Percentiles rank a stretch among this genome's conserved stretches.
Evolutionary conservation across 2,888 invertebrate genomes (phyloP).

Genomic region (Lasioglossum calceatum): DNA sequence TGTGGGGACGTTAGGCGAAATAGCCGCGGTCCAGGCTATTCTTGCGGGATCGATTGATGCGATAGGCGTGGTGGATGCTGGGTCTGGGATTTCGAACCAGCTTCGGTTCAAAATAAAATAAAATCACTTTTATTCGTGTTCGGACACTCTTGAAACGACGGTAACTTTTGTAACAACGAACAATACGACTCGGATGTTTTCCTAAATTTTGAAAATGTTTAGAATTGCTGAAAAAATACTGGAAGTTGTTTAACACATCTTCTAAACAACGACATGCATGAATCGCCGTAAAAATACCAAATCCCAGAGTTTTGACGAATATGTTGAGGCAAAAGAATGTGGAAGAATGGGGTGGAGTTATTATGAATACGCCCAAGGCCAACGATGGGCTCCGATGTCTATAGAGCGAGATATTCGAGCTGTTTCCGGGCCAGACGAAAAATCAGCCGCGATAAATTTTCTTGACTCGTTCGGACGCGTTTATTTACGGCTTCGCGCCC

Average conservation of each 20-base stretch:
- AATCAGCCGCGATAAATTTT: slow-evolving; percentile 67
- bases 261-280: neutral
- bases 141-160: too few relatives aligned
- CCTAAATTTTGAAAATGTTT: too few relatives aligned
- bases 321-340: too few relatives aligned
- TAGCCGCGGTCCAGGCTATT: neutral
- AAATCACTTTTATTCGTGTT: too few relatives aligned
- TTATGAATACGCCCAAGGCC: neutral
- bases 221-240: too few relatives aligned
- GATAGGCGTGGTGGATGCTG: neutral
- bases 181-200: too few relatives aligned
- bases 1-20: neutral
- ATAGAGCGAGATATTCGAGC: neutral
- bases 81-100: too few relatives aligned
- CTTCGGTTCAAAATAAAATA: too few relatives aligned
- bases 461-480: slow-evolving; percentile 58
- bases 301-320: neutral
- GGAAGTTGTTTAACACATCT: too few relatives aligned
- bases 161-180: too few relatives aligned
- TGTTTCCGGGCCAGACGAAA: slow-evolving; percentile 30
- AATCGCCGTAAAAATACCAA: neutral
- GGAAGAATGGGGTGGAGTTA: neutral
- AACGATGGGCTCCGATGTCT: neutral
- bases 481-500: slow-evolving; percentile 60
- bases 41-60: neutral